Evolutionary conservation across 2,888 invertebrate genomes (phyloP).

Genomic region (Dendrolimus pini): DNA sequence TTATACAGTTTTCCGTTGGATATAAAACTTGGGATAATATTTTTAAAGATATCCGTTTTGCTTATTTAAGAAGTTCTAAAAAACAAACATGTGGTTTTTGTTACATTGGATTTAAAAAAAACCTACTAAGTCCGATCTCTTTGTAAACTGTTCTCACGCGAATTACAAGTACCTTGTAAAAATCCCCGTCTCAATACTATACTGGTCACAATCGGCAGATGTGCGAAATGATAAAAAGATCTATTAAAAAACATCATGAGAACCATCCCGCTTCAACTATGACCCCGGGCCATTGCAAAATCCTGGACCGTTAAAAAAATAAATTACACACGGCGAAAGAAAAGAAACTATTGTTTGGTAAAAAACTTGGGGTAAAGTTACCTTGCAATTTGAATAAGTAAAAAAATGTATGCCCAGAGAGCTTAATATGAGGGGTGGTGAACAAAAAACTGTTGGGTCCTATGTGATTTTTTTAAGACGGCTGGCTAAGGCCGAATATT

Average conservation of each 20-base stretch:
- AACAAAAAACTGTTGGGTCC: constrained; percentile 43
- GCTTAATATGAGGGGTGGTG: constrained; percentile 36
- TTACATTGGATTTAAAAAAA: too few relatives aligned
- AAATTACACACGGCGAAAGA: constrained; percentile 52
- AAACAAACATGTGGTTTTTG: too few relatives aligned
- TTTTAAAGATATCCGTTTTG: too few relatives aligned
- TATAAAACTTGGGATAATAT: too few relatives aligned
- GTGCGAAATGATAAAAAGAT: constrained; percentile 49
- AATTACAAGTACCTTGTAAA: constrained; percentile 28
- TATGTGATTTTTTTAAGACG: constrained; percentile 56
- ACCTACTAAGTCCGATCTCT: too few relatives aligned
- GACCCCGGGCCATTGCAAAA: constrained; percentile 59
- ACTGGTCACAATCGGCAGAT: constrained; percentile 44
- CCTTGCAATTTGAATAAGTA: constrained; percentile 66
- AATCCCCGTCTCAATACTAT: constrained; percentile 21
- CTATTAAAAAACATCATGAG: constrained; percentile 58
- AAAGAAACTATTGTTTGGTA: constrained; percentile 61
- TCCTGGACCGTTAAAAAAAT: constrained; percentile 63
- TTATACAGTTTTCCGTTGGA: too few relatives aligned
- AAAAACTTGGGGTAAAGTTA: constrained; percentile 63
- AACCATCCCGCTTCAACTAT: constrained; percentile 65
- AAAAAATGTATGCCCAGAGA: constrained; percentile 29
- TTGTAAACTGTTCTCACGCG: constrained; percentile 35
- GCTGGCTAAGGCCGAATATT: not conserved
- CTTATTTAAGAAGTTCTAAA: too few relatives aligned